Evolutionary conservation across 2,113 vertebrate species (phyloP), one percentile per base, ranked within the genome.

Genomic region (Ophthalmolycus amberensis): DNA sequence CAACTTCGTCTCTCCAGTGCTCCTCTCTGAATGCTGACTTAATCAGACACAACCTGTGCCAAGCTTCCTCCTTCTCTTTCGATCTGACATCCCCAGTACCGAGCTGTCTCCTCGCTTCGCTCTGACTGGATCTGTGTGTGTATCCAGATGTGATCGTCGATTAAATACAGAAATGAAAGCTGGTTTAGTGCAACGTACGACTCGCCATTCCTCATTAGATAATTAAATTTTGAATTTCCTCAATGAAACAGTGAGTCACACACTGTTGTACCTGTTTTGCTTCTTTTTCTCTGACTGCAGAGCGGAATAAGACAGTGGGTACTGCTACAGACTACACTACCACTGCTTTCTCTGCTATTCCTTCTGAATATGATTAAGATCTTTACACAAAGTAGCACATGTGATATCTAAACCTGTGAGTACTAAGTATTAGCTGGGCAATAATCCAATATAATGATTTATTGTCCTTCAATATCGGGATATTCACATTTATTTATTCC

Each of bases 21-120:
- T 77, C 56, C 44, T 83, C 73, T 63, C 83, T 60, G 40, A 67
- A 71, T 27, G 40, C 74, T 34, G 65, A 82, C 76, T 89, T 77
- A 89, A 91, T 87, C 88, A 86, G 77, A 86, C 60, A 42, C 58
- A 85, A 73, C 85, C 77, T 75, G 62, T 77, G 75, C 86, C 60
- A 54, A 58, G 73, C 80, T 67, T 54, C 56, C 34, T 18, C 32
- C 67, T 62, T 58, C 38, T 54, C 12, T 38, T 75, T 56, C 74
- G 63, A 80, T 79, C 63, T 11, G 63, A 70, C 72, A 52, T 80
- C 85, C 60, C 75, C 34, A 2, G 71, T 34, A 71, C 62, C 44
- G 9, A 56, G 73, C 83, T 74, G 76, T 68, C 80, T 64, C 65
- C 63, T 52, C 0, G 0, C 52, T 58, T 52, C 0, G 0, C 52